Percentiles rank a stretch among this genome's conserved stretches.
These are phyloP conservation scores for Brachyptera risi DNA, from an alignment of 2,888 invertebrate species.

Conservation along the genomic window DNA sequence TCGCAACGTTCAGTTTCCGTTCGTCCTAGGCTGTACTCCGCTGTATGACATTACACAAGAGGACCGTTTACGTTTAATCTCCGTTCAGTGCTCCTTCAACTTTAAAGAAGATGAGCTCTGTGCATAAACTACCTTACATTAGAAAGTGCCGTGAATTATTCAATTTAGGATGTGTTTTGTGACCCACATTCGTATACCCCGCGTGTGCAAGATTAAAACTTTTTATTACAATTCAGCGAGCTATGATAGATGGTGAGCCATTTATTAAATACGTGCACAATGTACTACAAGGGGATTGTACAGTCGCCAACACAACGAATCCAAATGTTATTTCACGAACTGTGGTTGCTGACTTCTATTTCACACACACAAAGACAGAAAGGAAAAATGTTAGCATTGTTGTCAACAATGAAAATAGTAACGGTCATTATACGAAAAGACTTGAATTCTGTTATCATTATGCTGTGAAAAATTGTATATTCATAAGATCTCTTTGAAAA, in stretches of 20 bases:
- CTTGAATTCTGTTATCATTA: no score
- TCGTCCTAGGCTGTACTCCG: neutral
- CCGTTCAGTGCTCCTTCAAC: neutral
- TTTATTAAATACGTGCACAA: conserved; percentile 11
- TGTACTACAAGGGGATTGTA: no score
- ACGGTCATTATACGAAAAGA: no score
- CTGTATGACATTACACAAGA: conserved; percentile 5
- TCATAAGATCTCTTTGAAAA: no score
- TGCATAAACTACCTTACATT: neutral
- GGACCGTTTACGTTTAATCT: neutral
- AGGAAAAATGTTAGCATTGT: no score
- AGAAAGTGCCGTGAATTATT: conserved; percentile 22
- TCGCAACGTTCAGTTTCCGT: conserved; percentile 11
- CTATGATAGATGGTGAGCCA: conserved; percentile 7
- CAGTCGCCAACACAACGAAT: no score
- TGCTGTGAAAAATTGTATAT: no score
- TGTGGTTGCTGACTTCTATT: no score
- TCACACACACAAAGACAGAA: no score
- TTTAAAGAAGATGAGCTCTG: neutral
- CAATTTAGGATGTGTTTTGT: conserved; percentile 20
- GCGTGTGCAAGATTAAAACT: neutral
- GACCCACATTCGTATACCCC: conserved; percentile 13
- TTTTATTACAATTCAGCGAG: conserved; percentile 7
- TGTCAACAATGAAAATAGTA: no score
- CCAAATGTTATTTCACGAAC: no score